phyloP scores from a whole-genome alignment of 2,888 invertebrate genomes.

The Drosophila recens region DNA sequence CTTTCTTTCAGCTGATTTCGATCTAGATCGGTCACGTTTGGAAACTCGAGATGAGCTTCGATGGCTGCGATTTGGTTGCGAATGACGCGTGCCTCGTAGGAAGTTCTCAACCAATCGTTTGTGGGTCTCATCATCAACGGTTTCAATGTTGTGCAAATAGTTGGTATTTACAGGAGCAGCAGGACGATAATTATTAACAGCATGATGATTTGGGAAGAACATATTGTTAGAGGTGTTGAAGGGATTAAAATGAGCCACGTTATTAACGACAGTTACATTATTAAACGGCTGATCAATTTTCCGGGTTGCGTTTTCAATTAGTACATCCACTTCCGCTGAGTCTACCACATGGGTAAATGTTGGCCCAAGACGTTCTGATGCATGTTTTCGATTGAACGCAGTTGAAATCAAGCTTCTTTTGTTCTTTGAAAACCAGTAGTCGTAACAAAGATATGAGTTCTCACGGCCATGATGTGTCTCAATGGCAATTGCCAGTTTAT shows the following conservation, averaged over 20 bases:
- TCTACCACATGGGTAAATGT: slow-evolving; percentile 87
- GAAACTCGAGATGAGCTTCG: slow-evolving; percentile 16
- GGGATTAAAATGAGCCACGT: neutral
- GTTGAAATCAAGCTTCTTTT: slow-evolving; percentile 88
- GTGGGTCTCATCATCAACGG: slow-evolving; percentile 81
- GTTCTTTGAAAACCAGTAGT: slow-evolving; percentile 88
- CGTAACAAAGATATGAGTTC: slow-evolving; percentile 89
- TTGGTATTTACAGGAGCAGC: slow-evolving; percentile 8
- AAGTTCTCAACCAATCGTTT: slow-evolving; percentile 83
- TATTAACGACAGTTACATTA: neutral
- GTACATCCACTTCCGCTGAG: slow-evolving; percentile 83
- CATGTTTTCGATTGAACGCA: slow-evolving; percentile 90
- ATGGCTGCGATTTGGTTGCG: slow-evolving; percentile 21
- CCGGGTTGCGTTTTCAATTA: slow-evolving; percentile 59
- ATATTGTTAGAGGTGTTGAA: slow-evolving; percentile 1
- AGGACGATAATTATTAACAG: neutral
- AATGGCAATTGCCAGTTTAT: slow-evolving; percentile 88
- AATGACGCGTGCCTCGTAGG: slow-evolving; percentile 66
- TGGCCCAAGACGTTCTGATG: slow-evolving; percentile 87
- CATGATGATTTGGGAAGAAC: neutral
- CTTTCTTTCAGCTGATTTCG: slow-evolving; percentile 45
- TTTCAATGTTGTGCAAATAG: neutral
- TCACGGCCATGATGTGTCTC: slow-evolving; percentile 91
- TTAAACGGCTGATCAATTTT: slow-evolving; percentile 38
- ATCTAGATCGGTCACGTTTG: slow-evolving; percentile 53